Percentiles rank a stretch among this genome's conserved stretches.
These are phyloP conservation scores for Rhincodon typus DNA, from an alignment of 2,797 vertebrate genomes.

Conservation along the genomic window DNA sequence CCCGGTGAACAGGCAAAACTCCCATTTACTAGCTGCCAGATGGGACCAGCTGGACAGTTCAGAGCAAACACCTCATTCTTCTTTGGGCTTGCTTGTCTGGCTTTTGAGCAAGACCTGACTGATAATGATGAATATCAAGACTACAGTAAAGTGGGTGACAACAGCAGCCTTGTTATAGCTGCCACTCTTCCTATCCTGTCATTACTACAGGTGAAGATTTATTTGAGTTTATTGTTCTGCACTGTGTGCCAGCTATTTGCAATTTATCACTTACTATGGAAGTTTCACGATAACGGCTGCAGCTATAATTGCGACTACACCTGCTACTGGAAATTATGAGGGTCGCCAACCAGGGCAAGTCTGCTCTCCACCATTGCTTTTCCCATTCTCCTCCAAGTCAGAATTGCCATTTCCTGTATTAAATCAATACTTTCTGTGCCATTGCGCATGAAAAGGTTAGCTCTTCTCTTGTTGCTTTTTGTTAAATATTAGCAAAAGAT, in stretches of 20 bases:
- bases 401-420: slow-evolving; percentile 36
- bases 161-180: slow-evolving; percentile 80
- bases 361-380: slow-evolving; percentile 41
- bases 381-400: neutral
- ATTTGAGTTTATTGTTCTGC: slow-evolving; percentile 78
- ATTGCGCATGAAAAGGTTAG: neutral
- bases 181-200: slow-evolving; percentile 77
- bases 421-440: slow-evolving; percentile 27
- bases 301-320: slow-evolving; percentile 77
- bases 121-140: slow-evolving; percentile 81
- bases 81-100: slow-evolving; percentile 73
- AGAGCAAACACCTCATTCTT: slow-evolving; percentile 79
- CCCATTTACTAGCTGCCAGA: slow-evolving; percentile 78
- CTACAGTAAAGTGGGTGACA: slow-evolving; percentile 75
- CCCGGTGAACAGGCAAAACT: slow-evolving; percentile 63
- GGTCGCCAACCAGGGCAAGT: slow-evolving; percentile 60
- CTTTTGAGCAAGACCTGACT: slow-evolving; percentile 66
- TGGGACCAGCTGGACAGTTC: slow-evolving; percentile 79
- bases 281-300: slow-evolving; percentile 67
- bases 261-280: slow-evolving; percentile 75
- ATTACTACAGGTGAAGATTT: slow-evolving; percentile 86
- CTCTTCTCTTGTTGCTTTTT: slow-evolving; percentile 14
- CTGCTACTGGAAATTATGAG: slow-evolving; percentile 76
- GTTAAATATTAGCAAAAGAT: slow-evolving; percentile 13
- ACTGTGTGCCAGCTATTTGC: slow-evolving; percentile 70